Base-by-base conservation (phyloP, 2,888 invertebrate species). In the Mimachlamys varia region DNA sequence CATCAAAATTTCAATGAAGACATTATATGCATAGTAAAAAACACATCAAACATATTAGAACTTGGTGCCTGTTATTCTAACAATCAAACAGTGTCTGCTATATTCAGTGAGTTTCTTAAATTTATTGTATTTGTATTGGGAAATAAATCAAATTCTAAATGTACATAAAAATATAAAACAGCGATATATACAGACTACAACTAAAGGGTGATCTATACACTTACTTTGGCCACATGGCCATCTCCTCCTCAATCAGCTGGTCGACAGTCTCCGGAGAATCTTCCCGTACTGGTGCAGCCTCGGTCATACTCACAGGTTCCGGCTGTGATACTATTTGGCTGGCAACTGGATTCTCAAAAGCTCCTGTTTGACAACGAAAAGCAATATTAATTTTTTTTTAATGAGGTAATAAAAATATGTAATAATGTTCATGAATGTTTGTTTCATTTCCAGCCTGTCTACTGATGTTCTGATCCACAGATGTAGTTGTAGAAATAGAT, bases 181-280 rank as follows among this genome's bases (percentile, higher is more conserved):
- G 13, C 5, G 53, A 7, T 44, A 7, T 44, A 44, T 44, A 53
- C 53, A 53, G 53, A 53, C 53, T 10, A 62, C 62, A 62, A 62
- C 0, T 22, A 33, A 76, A 27, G 33, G 76, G 27, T 76, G 33
- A 33, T n/a, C 7, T 22, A 62, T 27, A 33, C 76, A 38, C 94
- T 38, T 92, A 89, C 44, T 93, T 92, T 13, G 95, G 94, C 93
- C 95, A 95, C 90, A 93, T 89, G 17, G 94, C 90, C 89, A 95
- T 89, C 58, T 94, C 94, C 87, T 94, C 95, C 93, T 95, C 94
- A 62, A 94, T 93, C 87, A 94, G 58, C 93, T 93, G 93, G 90
- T 94, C 94, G 13, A 94, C 93, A 89, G 93, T 93, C 17, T 94
- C 93, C 76, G 92, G 90, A 37, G 89, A 90, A 58, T 92, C 92